phyloP scores from a whole-genome alignment of 2,888 invertebrate species.

The Chromoteleia sp. region DNA sequence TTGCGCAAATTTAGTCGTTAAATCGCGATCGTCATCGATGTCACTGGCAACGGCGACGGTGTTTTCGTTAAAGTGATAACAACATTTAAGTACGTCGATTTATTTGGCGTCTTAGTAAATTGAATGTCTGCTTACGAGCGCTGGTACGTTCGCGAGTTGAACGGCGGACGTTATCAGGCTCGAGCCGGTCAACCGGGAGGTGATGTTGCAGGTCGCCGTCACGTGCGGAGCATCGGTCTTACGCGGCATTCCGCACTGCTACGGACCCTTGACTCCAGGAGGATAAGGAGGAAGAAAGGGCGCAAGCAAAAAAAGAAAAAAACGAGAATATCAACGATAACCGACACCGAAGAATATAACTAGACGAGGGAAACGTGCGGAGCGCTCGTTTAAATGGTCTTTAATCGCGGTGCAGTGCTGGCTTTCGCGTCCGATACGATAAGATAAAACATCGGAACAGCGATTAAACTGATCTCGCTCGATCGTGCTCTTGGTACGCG shows the following conservation, averaged over 20 bases:
- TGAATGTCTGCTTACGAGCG: conserved; percentile 65
- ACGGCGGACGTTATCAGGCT: conserved; percentile 57
- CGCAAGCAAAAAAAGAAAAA: conserved; percentile 30
- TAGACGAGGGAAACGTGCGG: neutral
- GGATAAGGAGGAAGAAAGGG: conserved; percentile 65
- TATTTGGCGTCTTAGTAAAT: conserved; percentile 43
- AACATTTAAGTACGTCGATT: conserved; percentile 28
- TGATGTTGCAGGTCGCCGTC: conserved; percentile 65
- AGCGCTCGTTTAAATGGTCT: conserved; percentile 36
- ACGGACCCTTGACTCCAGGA: conserved; percentile 72
- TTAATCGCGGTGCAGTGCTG: conserved; percentile 10
- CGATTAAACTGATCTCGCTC: conserved; percentile 6
- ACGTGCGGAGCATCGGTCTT: conserved; percentile 60
- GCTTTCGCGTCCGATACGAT: conserved; percentile 12
- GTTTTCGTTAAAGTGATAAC: conserved; percentile 14
- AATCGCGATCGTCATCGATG: conserved; percentile 23
- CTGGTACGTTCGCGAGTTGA: conserved; percentile 57
- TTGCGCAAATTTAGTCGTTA: neutral
- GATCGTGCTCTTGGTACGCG: conserved; percentile 2
- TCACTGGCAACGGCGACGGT: neutral
- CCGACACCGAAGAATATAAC: neutral
- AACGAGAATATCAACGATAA: conserved; percentile 12
- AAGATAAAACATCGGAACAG: conserved; percentile 18
- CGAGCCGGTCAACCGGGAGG: conserved; percentile 56
- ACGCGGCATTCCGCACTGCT: conserved; percentile 61